Evolutionary conservation across 2,888 invertebrate species (phyloP).

Genomic region (Drosophila aldrichi): DNA sequence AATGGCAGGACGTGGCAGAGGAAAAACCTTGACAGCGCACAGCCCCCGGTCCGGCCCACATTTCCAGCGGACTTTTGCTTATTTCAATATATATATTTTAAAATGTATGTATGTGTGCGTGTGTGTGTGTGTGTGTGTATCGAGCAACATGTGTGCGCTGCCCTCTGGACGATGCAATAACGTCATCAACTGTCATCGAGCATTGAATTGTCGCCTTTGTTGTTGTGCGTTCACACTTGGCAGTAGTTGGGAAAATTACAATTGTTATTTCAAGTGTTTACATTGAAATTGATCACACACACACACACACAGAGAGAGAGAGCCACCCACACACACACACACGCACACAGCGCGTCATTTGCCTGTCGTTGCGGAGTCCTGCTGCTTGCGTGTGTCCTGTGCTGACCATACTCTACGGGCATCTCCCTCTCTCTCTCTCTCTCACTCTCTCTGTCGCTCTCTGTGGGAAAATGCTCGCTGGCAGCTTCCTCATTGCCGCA

Average conservation of each 20-base stretch:
- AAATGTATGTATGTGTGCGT: not conserved
- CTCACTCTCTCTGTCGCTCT: not conserved
- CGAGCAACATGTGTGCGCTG: conserved; percentile 41
- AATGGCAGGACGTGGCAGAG: conserved; percentile 11
- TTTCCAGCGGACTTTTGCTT: conserved; percentile 16
- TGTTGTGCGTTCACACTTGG: conserved; percentile 64
- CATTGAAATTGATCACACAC: conserved; percentile 59
- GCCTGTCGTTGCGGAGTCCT: conserved; percentile 37
- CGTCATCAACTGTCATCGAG: conserved; percentile 71
- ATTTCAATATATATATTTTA: conserved; percentile 7
- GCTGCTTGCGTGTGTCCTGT: conserved; percentile 21
- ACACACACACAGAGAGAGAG: conserved; percentile 25
- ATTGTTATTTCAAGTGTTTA: conserved; percentile 71
- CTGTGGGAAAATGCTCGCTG: conserved; percentile 41
- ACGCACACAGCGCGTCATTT: conserved; percentile 32
- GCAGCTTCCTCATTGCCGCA: conserved; percentile 57
- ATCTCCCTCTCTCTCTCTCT: conserved; percentile 12
- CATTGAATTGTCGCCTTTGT: conserved; percentile 26
- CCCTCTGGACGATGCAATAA: conserved; percentile 61
- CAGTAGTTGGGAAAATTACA: conserved; percentile 71
- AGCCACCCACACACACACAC: conserved; percentile 9
- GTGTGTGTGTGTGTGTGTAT: conserved; percentile 34
- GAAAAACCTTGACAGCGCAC: conserved; percentile 33
- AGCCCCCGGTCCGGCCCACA: conserved; percentile 18
- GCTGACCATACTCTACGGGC: conserved; percentile 11